These are phyloP conservation scores for Drosophila lacicola DNA, from an alignment of 2,888 invertebrate species.

Conservation along the genomic window DNA sequence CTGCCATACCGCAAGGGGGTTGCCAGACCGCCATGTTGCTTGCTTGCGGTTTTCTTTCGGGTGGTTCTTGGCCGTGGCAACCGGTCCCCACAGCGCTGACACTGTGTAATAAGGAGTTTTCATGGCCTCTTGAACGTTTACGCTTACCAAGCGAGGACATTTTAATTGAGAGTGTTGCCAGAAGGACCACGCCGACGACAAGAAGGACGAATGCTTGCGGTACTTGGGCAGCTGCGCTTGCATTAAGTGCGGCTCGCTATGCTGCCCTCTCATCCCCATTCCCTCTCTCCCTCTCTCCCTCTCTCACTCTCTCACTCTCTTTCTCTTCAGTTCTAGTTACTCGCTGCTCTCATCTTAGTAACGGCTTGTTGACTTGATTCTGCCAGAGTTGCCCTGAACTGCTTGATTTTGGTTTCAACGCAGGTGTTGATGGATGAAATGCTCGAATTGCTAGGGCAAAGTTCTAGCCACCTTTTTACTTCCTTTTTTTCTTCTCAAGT, in stretches of 20 bases:
- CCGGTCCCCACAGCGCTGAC: constrained; percentile 52
- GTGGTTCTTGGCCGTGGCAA: constrained; percentile 38
- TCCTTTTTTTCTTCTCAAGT: background rate
- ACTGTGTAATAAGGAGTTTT: constrained; percentile 80
- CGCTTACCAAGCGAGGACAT: constrained; percentile 81
- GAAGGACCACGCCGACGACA: constrained; percentile 61
- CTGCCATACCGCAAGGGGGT: constrained; percentile 27
- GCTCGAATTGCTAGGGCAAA: constrained; percentile 27
- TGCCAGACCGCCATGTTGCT: constrained; percentile 24
- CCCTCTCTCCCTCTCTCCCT: constrained; percentile 4
- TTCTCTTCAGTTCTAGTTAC: constrained; percentile 4
- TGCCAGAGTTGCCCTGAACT: constrained; percentile 35
- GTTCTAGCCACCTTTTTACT: constrained; percentile 14
- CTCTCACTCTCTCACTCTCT: background rate
- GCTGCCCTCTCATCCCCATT: constrained; percentile 9
- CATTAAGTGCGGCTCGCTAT: constrained; percentile 71
- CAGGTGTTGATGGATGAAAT: constrained; percentile 77
- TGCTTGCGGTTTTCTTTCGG: constrained; percentile 27
- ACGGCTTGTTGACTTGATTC: constrained; percentile 65
- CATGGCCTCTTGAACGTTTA: constrained; percentile 81
- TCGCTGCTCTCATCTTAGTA: constrained; percentile 58
- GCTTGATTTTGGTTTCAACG: constrained; percentile 37
- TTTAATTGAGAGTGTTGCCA: constrained; percentile 81
- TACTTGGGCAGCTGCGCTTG: constrained; percentile 78
- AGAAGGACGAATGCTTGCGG: constrained; percentile 62